Conservation (phyloP, 2,113 vertebrate species). For the Channa argus region DNA sequence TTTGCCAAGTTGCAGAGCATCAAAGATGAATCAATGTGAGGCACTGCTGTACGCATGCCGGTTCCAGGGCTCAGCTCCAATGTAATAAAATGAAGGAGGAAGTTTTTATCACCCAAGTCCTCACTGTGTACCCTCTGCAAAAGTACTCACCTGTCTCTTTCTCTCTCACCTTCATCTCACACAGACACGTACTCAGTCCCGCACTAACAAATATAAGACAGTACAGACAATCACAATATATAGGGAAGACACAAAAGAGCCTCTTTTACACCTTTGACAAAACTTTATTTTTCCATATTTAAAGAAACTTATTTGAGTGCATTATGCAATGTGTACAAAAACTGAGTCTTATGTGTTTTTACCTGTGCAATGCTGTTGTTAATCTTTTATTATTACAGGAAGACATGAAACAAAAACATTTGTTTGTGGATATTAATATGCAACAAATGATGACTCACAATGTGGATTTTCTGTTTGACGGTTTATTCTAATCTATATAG, state of each 20-base stretch:
- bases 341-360: no score
- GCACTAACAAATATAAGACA: slow-evolving; percentile 1
- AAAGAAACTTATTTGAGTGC: neutral
- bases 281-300: neutral
- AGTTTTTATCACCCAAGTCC: slow-evolving; percentile 53
- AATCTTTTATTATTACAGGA: slow-evolving; percentile 1
- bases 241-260: neutral
- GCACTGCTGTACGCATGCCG: slow-evolving; percentile 28
- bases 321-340: neutral
- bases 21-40: slow-evolving; percentile 65
- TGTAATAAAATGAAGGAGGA: slow-evolving; percentile 55
- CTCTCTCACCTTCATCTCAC: slow-evolving; percentile 27
- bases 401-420: neutral
- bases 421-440: neutral
- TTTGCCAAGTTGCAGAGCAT: slow-evolving; percentile 69
- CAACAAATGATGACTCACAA: slow-evolving; percentile 7
- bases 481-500: neutral
- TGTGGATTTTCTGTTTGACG: neutral
- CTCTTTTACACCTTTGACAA: neutral
- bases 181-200: neutral
- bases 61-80: slow-evolving; percentile 57
- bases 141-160: slow-evolving; percentile 15
- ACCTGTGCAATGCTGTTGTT: neutral
- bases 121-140: slow-evolving; percentile 37
- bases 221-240: neutral